Evolutionary conservation across 1,140 invertebrate species (phyloP).

Genomic region (Proctacanthus coquilletti): DNA sequence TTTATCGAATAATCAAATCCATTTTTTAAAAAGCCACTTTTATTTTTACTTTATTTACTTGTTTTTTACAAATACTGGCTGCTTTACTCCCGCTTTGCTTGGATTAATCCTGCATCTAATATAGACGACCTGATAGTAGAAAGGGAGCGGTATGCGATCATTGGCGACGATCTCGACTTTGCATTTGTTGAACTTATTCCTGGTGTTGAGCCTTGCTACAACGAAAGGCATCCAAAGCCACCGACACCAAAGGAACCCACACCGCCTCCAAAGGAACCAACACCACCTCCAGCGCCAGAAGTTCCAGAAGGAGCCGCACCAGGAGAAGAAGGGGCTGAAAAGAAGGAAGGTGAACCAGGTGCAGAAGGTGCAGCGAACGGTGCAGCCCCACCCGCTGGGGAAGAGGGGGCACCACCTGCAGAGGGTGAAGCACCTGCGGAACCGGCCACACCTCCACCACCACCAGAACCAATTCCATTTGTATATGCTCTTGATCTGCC

Average conservation of each 20-base stretch:
- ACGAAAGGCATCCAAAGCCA: constrained; percentile 27
- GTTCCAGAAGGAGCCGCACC: constrained; percentile 25
- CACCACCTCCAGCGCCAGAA: constrained; percentile 11
- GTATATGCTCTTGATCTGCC: constrained; percentile 31
- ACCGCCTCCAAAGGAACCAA: constrained; percentile 27
- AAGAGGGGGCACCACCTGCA: constrained; percentile 9
- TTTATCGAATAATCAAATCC: too few relatives aligned
- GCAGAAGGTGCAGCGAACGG: constrained; percentile 19
- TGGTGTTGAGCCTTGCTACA: constrained; percentile 35
- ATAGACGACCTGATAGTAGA: constrained; percentile 96
- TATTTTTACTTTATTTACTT: too few relatives aligned
- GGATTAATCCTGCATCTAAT: too few relatives aligned
- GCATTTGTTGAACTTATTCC: constrained; percentile 90
- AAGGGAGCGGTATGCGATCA: constrained; percentile 95
- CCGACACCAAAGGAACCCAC: constrained; percentile 28
- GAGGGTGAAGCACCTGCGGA: constrained; percentile 12
- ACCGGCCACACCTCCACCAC: constrained; percentile 26
- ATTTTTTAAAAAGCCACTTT: too few relatives aligned
- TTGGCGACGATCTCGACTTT: constrained; percentile 93
- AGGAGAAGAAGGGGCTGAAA: constrained; percentile 14
- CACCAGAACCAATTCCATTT: constrained; percentile 31
- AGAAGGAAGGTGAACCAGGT: constrained; percentile 16
- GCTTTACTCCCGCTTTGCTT: too few relatives aligned
- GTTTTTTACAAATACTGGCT: too few relatives aligned
- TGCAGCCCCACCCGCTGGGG: constrained; percentile 16